A percentile compares a stretch with the other conserved stretches of the same genome.
Evolutionary conservation across 64 coral and sea anemone species (phyloP).

Genomic region (Stichodactyla mertensii): DNA sequence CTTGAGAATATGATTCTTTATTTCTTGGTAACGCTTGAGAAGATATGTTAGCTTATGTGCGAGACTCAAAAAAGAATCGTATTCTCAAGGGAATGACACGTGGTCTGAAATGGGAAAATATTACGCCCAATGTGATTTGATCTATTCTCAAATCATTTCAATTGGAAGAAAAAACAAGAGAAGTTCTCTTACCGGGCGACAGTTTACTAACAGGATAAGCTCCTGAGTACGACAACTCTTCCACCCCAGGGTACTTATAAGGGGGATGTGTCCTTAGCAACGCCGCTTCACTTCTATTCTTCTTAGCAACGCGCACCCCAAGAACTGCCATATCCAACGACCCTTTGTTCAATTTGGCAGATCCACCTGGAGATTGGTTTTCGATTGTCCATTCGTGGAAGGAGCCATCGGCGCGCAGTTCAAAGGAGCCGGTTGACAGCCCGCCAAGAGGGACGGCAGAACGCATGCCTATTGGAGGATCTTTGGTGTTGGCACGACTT

Average conservation of each 20-base stretch:
- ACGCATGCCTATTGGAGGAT: constrained; percentile 80
- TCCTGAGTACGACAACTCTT: constrained; percentile 73
- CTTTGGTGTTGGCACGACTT: constrained; percentile 51
- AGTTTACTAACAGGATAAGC: constrained; percentile 77
- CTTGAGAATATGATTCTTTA: too few species aligned
- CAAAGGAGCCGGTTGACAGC: constrained; percentile 80
- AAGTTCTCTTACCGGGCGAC: constrained; percentile 68
- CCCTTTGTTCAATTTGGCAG: constrained; percentile 86
- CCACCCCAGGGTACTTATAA: constrained; percentile 76
- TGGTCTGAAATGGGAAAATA: too few species aligned
- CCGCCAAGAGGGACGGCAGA: constrained; percentile 84
- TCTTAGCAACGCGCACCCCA: constrained; percentile 60
- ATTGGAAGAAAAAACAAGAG: too few species aligned
- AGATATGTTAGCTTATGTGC: too few species aligned
- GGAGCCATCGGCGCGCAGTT: constrained; percentile 78
- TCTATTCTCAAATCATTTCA: too few species aligned
- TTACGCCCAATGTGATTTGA: too few species aligned
- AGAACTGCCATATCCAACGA: constrained; percentile 73
- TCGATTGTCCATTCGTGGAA: constrained; percentile 93
- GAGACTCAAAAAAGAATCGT: too few species aligned
- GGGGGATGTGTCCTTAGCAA: constrained; percentile 72
- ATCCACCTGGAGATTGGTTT: constrained; percentile 91
- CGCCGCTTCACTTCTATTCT: constrained; percentile 42
- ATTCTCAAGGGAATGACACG: too few species aligned
- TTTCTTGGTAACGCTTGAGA: too few species aligned